Conservation (phyloP, 2,888 invertebrate genomes). For the Margaritifera margaritifera region DNA sequence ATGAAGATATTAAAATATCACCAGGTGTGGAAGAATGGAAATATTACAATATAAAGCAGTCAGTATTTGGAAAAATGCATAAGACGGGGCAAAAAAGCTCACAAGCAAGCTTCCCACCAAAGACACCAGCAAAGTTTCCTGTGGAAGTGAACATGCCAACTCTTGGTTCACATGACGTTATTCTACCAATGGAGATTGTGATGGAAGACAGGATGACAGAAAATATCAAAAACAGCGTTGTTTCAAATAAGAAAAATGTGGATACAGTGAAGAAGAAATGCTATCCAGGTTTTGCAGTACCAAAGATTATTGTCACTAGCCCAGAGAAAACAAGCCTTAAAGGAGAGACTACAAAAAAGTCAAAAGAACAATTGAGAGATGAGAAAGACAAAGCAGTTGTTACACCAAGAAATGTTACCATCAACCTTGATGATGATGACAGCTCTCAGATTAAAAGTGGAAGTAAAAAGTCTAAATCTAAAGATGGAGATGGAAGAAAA, state of each 20-base stretch:
- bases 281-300: not conserved
- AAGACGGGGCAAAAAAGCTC: constrained; percentile 9
- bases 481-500: not conserved
- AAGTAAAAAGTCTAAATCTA: not conserved
- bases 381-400: not conserved
- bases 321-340: too few species aligned
- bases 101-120: constrained; percentile 44
- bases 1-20: not conserved
- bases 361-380: constrained; percentile 2
- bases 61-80: constrained; percentile 6
- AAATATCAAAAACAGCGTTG: constrained; percentile 12
- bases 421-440: constrained; percentile 11
- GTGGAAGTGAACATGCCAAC: constrained; percentile 13
- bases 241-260: constrained; percentile 15
- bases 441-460: not conserved
- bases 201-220: constrained; percentile 18
- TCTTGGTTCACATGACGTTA: constrained; percentile 28
- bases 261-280: constrained; percentile 21
- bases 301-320: too few species aligned
- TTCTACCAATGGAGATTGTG: constrained; percentile 48
- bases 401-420: constrained; percentile 14
- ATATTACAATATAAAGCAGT: constrained; percentile 17
- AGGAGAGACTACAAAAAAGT: too few species aligned
- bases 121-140: constrained; percentile 57
- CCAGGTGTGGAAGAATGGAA: constrained; percentile 21